Conservation (phyloP, 92 coral and sea anemone species). For the Umimayanthus chanpuru region DNA sequence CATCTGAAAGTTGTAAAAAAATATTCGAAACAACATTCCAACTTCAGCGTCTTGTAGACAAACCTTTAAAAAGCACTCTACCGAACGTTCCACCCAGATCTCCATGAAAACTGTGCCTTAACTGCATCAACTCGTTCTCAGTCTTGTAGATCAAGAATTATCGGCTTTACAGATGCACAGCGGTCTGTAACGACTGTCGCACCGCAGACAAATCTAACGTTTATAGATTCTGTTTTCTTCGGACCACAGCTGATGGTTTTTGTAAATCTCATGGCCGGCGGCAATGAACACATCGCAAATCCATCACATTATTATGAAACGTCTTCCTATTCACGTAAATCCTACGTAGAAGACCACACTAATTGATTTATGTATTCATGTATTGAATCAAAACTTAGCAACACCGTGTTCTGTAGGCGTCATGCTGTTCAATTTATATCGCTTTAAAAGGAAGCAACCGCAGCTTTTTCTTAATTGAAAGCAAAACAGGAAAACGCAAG, state of each 20-base stretch:
- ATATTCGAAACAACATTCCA: background rate
- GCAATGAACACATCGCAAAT: conserved; percentile 15
- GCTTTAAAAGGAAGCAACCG: conserved; percentile 31
- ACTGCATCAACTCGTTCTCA: background rate
- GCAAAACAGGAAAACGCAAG: conserved; percentile 23
- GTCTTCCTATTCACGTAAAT: conserved; percentile 11
- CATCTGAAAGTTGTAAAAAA: too few relatives aligned
- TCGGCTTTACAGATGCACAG: background rate
- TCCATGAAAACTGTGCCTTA: conserved; percentile 22
- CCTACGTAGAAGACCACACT: conserved; percentile 2
- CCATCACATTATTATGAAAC: conserved; percentile 16
- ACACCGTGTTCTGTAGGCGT: conserved; percentile 22
- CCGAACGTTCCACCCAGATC: conserved; percentile 38
- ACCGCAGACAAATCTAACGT: background rate
- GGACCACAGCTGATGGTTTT: conserved; percentile 20
- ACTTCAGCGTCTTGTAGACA: background rate
- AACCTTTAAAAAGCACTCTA: conserved; percentile 34
- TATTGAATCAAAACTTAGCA: background rate
- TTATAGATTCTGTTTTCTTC: background rate
- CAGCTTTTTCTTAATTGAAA: background rate
- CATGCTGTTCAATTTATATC: background rate
- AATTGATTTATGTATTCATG: background rate
- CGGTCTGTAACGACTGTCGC: background rate
- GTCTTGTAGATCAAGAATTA: background rate
- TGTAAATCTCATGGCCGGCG: conserved; percentile 21